These are phyloP conservation scores for Aspidoscelis tigris DNA, from an alignment of 2,113 vertebrate species.

Conservation along the genomic window DNA sequence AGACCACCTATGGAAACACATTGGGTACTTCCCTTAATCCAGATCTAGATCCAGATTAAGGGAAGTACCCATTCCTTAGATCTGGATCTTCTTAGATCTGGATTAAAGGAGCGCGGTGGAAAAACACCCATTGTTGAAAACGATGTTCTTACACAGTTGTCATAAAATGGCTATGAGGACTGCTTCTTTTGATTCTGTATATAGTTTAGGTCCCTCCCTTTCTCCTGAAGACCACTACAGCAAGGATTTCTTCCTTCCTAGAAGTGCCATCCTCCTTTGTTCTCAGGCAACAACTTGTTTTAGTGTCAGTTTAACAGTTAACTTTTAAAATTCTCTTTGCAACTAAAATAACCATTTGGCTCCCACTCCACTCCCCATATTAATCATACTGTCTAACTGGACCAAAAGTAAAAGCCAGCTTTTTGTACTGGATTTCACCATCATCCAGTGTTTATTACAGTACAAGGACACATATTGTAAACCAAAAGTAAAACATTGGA, in stretches of 20 bases:
- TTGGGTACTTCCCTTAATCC: too few species aligned
- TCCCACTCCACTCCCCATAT: neutral
- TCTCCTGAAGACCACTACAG: slow-evolving; percentile 30
- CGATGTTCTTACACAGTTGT: neutral
- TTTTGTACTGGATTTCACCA: slow-evolving; percentile 2
- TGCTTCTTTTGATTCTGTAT: slow-evolving; percentile 3
- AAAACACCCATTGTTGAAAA: neutral
- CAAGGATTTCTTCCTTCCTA: neutral
- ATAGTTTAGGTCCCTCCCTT: slow-evolving; percentile 9
- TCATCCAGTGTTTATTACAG: too few species aligned
- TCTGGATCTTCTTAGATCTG: too few species aligned
- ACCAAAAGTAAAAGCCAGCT: slow-evolving; percentile 29
- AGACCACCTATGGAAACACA: too few species aligned
- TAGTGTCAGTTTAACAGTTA: neutral
- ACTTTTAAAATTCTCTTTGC: slow-evolving; percentile 35
- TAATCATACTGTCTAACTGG: neutral
- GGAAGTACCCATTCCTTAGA: too few species aligned
- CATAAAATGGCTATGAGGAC: slow-evolving; percentile 5
- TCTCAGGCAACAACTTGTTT: slow-evolving; percentile 29
- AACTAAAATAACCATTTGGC: slow-evolving; percentile 35
- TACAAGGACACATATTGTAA: too few species aligned
- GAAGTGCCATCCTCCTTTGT: neutral
- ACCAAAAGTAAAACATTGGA: too few species aligned
- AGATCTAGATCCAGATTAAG: too few species aligned
- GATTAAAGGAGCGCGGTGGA: too few species aligned